These are phyloP conservation scores for Anticlea derivata DNA, from an alignment of 2,888 invertebrate genomes.

Conservation along the genomic window DNA sequence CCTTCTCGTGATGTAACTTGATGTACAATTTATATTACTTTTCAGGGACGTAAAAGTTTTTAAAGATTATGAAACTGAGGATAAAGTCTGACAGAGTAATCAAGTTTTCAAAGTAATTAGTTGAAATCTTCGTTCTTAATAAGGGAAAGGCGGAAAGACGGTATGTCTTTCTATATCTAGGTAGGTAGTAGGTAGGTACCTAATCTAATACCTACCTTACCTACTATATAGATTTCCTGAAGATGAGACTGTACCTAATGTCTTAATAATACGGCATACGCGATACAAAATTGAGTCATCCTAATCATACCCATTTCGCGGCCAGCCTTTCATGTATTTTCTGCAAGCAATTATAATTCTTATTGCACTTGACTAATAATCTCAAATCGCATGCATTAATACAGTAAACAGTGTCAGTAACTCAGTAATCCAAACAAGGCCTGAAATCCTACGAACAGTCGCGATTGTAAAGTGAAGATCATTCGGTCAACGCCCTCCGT, in stretches of 20 bases:
- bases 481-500: constrained; percentile 65
- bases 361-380: background rate
- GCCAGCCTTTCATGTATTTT: constrained; percentile 6
- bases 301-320: constrained; percentile 1
- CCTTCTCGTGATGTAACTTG: constrained; percentile 27
- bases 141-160: background rate
- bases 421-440: constrained; percentile 31
- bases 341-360: constrained; percentile 12
- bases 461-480: constrained; percentile 49
- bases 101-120: constrained; percentile 16
- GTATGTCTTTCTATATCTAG: no score
- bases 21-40: constrained; percentile 26
- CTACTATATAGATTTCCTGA: no score
- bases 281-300: constrained; percentile 10
- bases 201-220: no score
- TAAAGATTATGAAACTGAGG: constrained; percentile 15
- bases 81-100: constrained; percentile 13
- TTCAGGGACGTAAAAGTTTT: constrained; percentile 21
- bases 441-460: constrained; percentile 34
- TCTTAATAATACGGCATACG: background rate
- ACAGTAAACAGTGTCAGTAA: constrained; percentile 20
- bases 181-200: no score
- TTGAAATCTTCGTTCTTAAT: constrained; percentile 1
- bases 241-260: no score
- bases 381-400: constrained; percentile 17